These are phyloP conservation scores for Aurelia sp. DNA, from an alignment of 30 jellyfish, hydroid and myxozoan species.

Conservation along the genomic window DNA sequence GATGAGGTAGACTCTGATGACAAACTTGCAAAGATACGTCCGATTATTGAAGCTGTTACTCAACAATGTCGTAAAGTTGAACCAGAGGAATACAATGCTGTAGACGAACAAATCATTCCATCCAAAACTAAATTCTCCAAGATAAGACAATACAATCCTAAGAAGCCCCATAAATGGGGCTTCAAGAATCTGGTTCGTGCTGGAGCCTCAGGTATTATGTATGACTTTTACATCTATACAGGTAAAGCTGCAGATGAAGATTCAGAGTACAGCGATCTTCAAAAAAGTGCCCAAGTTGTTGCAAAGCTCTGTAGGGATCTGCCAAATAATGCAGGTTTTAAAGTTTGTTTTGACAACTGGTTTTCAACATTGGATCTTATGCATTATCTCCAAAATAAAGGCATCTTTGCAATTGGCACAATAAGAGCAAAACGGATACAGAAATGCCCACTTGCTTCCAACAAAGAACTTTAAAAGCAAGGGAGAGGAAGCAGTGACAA, in stretches of 20 bases:
- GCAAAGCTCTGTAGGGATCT: slow-evolving; percentile 32
- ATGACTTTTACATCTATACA: slow-evolving; percentile 48
- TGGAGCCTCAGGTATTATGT: slow-evolving; percentile 57
- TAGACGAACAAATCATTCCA: no score
- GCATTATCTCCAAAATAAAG: no score
- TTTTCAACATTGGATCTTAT: background rate
- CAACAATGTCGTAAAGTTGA: slow-evolving; percentile 41
- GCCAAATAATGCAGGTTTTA: slow-evolving; percentile 35
- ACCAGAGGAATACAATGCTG: slow-evolving; percentile 47
- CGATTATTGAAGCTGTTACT: slow-evolving; percentile 32
- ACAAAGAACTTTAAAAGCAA: slow-evolving; percentile 18
- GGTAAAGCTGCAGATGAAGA: slow-evolving; percentile 31
- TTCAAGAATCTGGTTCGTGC: slow-evolving; percentile 43
- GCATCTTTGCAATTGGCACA: slow-evolving; percentile 32
- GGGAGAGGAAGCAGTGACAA: slow-evolving; percentile 52
- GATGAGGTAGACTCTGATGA: slow-evolving; percentile 28
- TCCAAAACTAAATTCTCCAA: no score
- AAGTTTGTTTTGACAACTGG: slow-evolving; percentile 6
- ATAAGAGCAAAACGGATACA: slow-evolving; percentile 33
- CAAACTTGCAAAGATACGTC: slow-evolving; percentile 47
- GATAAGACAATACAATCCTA: no score
- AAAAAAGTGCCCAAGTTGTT: no score
- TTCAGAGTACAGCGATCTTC: slow-evolving; percentile 26
- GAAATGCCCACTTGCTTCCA: no score
- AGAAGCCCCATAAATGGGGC: slow-evolving; percentile 63